These are phyloP conservation scores for Siderastrea radians DNA, from an alignment of 92 coral and sea anemone genomes.

Conservation along the genomic window DNA sequence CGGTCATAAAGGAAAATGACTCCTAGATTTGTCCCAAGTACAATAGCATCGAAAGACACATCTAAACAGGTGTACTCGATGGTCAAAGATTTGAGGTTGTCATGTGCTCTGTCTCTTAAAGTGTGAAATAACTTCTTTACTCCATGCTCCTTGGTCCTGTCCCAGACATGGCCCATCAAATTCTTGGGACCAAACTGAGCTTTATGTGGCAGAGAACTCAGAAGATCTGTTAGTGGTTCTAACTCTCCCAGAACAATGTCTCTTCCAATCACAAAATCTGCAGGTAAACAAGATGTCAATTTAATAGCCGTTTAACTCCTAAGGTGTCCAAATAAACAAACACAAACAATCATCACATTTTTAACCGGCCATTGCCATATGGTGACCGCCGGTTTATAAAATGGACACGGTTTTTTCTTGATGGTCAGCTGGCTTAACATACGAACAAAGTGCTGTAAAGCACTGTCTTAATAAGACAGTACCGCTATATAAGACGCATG, in stretches of 20 bases:
- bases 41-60: conserved; percentile 85
- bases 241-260: conserved; percentile 80
- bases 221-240: conserved; percentile 71
- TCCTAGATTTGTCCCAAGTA: conserved; percentile 90
- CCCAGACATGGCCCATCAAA: conserved; percentile 77
- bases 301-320: not conserved
- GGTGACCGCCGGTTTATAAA: no score
- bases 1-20: conserved; percentile 85
- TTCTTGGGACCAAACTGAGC: conserved; percentile 84
- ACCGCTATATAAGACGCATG: no score
- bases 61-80: conserved; percentile 90
- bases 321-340: no score
- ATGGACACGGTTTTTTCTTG: no score
- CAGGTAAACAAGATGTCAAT: not conserved
- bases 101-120: conserved; percentile 77
- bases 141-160: conserved; percentile 73
- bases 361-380: no score
- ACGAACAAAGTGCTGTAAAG: no score
- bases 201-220: conserved; percentile 64
- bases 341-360: no score
- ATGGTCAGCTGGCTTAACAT: no score
- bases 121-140: conserved; percentile 72
- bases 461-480: no score
- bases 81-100: conserved; percentile 65
- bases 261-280: conserved; percentile 81